These are phyloP conservation scores for Chitala chitala DNA, from an alignment of 2,113 vertebrate genomes.

Conservation along the genomic window DNA sequence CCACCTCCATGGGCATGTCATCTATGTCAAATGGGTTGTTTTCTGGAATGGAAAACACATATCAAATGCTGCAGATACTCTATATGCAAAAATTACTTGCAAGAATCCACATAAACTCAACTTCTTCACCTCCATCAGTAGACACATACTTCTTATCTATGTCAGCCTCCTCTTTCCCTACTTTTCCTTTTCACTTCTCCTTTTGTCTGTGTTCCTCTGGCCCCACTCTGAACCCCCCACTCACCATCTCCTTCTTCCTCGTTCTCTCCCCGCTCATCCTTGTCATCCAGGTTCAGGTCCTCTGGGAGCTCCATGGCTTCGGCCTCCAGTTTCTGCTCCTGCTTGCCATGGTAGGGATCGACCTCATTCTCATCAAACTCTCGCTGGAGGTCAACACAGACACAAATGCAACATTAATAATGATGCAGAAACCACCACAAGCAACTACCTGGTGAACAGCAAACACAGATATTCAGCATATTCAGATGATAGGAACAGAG, in stretches of 20 bases:
- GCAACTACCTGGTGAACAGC: neutral
- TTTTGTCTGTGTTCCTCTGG: neutral
- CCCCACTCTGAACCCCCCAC: neutral
- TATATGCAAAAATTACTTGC: no score
- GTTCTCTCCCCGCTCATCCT: conserved; percentile 64
- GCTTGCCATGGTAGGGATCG: conserved; percentile 85
- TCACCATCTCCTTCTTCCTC: conserved; percentile 65
- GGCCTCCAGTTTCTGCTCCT: conserved; percentile 72
- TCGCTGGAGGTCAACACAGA: conserved; percentile 56
- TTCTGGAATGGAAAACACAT: conserved; percentile 44
- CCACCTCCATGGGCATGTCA: conserved; percentile 62
- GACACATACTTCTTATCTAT: no score
- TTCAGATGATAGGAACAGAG: neutral
- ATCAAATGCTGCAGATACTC: no score
- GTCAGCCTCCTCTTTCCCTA: neutral
- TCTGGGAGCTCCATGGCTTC: conserved; percentile 88
- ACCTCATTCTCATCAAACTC: conserved; percentile 92
- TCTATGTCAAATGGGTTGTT: conserved; percentile 81
- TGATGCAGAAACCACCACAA: neutral
- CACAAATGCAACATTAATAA: neutral
- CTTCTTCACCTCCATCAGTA: no score
- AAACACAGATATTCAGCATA: neutral
- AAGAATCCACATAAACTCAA: no score
- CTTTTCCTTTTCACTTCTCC: neutral
- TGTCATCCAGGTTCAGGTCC: conserved; percentile 78